These are phyloP conservation scores for Cochlearius cochlearius DNA, from an alignment of 2,113 vertebrate genomes.

Conservation along the genomic window DNA sequence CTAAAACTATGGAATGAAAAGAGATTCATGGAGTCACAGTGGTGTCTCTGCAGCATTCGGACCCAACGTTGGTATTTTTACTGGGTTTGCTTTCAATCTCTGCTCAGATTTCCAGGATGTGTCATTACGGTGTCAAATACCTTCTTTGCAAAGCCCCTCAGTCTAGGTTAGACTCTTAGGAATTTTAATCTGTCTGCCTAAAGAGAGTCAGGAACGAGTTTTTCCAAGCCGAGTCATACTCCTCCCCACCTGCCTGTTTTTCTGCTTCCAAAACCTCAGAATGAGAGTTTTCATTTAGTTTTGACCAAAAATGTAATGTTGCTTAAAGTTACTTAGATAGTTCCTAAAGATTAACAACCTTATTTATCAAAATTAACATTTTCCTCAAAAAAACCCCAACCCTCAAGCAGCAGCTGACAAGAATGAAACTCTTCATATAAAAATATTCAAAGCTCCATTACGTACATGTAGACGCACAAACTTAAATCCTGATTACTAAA, in stretches of 20 bases:
- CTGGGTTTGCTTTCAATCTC: neutral
- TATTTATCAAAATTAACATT: neutral
- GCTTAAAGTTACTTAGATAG: neutral
- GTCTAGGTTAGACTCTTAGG: conserved; percentile 30
- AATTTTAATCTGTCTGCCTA: conserved; percentile 58
- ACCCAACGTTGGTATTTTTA: neutral
- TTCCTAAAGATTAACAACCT: neutral
- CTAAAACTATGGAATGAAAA: neutral
- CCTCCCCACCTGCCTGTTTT: neutral
- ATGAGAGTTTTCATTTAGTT: neutral
- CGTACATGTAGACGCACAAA: neutral
- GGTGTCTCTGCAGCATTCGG: neutral
- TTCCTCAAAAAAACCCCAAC: neutral
- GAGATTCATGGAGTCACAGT: neutral
- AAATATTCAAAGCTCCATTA: neutral
- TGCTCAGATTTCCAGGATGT: neutral
- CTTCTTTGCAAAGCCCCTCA: neutral
- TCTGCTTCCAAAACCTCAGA: neutral
- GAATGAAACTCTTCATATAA: neutral
- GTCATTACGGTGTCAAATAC: neutral
- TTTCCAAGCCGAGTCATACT: conserved; percentile 18
- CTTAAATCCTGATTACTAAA: neutral
- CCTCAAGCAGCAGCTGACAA: neutral
- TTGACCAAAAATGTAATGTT: neutral
- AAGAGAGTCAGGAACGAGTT: neutral